A percentile compares a stretch with the other conserved stretches of the same genome.
Conservation (phyloP, 2,888 invertebrate genomes). For the Deroplatys truncata region DNA sequence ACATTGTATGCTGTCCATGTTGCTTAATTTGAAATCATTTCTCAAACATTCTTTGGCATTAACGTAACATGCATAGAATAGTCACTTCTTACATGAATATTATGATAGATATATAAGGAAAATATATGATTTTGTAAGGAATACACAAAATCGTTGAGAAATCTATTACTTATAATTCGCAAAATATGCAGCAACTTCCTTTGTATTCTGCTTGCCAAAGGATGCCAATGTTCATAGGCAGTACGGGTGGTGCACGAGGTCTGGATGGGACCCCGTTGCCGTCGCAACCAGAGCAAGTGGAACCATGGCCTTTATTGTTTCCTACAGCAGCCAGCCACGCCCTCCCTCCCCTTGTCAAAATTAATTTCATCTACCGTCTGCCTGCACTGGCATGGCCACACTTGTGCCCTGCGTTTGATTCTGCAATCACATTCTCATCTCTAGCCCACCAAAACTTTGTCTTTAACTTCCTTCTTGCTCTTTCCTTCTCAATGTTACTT, state of each 20-base stretch:
- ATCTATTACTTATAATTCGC: no score
- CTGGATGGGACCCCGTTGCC: slow-evolving; percentile 11
- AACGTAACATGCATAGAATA: no score
- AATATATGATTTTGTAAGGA: no score
- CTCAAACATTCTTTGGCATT: no score
- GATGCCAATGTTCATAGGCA: background rate
- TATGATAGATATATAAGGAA: no score
- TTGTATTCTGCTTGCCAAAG: no score
- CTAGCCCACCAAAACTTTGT: background rate
- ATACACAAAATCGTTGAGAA: no score
- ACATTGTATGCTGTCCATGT: no score
- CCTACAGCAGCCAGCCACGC: background rate
- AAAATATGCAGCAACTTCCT: no score
- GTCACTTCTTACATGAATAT: no score
- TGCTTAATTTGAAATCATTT: no score
- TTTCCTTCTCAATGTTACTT: background rate
- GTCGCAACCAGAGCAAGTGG: slow-evolving; percentile 5
- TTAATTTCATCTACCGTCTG: slow-evolving; percentile 5
- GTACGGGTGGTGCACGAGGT: background rate
- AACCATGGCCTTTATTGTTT: slow-evolving; percentile 12
- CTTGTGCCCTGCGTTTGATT: background rate
- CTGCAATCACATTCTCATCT: background rate
- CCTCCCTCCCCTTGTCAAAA: slow-evolving; percentile 7
- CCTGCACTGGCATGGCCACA: background rate
- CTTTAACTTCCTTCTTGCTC: background rate